phyloP scores from a whole-genome alignment of 2,113 vertebrate genomes.

The Peromyscus californicus region DNA sequence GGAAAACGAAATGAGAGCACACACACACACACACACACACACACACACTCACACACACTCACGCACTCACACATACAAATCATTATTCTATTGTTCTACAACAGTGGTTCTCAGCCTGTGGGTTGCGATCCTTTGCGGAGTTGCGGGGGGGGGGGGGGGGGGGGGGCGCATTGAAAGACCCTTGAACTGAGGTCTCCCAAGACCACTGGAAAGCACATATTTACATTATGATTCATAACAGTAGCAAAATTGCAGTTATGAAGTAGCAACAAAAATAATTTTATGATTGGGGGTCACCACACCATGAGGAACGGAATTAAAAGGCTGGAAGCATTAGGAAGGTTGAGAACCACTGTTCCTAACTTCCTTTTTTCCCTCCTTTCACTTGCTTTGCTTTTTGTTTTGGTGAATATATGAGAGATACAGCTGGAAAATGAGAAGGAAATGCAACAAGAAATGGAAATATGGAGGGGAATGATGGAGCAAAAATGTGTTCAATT shows the following conservation, averaged over 20 bases:
- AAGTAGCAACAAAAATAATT: background rate
- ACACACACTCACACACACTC: background rate
- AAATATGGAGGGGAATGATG: conserved; percentile 40
- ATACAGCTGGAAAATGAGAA: conserved; percentile 28
- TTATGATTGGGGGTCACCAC: background rate
- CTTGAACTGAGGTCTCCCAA: background rate
- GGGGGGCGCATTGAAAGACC: background rate
- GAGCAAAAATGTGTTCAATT: conserved; percentile 34
- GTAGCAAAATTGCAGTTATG: background rate
- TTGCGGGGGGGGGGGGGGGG: too few species aligned
- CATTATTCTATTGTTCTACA: background rate
- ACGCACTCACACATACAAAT: too few species aligned
- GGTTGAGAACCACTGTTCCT: background rate
- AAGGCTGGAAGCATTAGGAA: background rate
- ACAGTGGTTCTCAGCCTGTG: background rate
- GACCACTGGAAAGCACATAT: background rate
- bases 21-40: background rate
- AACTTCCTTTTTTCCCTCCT: conserved; percentile 5
- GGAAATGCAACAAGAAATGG: conserved; percentile 58
- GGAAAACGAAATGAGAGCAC: conserved; percentile 15
- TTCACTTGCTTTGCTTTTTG: background rate
- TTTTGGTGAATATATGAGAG: conserved; percentile 26
- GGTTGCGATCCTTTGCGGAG: background rate
- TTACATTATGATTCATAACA: background rate
- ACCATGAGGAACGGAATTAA: background rate